These are phyloP conservation scores for Drosophila novamexicana DNA, from an alignment of 1,140 invertebrate species.

Conservation along the genomic window DNA sequence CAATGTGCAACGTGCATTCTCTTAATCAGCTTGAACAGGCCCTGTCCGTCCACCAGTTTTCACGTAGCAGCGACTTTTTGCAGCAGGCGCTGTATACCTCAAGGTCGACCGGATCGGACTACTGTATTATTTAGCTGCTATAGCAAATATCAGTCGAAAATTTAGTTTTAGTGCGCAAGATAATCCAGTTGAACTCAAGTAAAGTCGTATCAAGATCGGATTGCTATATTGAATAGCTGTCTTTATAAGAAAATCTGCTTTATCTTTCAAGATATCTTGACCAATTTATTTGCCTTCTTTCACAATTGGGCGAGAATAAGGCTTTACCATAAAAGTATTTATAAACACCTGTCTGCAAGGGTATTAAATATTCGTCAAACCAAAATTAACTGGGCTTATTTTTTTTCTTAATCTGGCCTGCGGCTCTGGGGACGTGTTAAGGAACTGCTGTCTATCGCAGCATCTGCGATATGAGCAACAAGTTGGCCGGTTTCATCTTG, in stretches of 20 bases:
- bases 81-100: no score
- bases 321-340: no score
- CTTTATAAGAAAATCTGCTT: no score
- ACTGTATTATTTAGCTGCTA: neutral
- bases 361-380: neutral
- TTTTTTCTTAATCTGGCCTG: constrained; percentile 4
- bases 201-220: neutral
- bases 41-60: no score
- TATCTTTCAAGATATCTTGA: no score
- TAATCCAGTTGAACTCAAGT: neutral
- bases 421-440: constrained; percentile 62
- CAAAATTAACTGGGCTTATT: neutral
- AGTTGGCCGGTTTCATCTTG: constrained; percentile 46
- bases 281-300: no score
- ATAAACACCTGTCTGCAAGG: constrained; percentile 11
- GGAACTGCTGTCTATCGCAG: constrained; percentile 63
- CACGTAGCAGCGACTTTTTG: no score
- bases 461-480: constrained; percentile 51
- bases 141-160: no score
- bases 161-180: neutral
- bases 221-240: neutral
- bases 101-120: no score
- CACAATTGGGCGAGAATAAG: no score
- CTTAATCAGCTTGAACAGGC: no score
- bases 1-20: no score